phyloP scores from a whole-genome alignment of 2,888 invertebrate species.

The Vandiemenella viatica region DNA sequence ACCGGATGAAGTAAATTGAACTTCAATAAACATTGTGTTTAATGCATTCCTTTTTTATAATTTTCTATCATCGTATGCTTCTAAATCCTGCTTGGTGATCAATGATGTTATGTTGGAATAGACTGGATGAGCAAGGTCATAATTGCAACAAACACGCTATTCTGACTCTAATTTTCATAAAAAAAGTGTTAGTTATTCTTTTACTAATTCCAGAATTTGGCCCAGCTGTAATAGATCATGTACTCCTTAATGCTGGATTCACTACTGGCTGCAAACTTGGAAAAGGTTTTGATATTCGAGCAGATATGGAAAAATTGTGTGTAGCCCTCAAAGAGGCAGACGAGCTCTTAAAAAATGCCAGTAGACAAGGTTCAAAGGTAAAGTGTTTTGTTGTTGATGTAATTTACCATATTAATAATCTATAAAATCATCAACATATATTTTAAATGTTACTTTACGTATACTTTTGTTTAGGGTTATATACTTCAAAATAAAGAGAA shows the following conservation, averaged over 20 bases:
- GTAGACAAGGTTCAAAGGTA: constrained; percentile 40
- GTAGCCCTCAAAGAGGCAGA: constrained; percentile 55
- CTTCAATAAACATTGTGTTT: no score
- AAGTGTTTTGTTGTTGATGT: constrained; percentile 1
- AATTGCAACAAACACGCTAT: no score
- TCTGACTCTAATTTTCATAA: no score
- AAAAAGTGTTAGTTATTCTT: background rate
- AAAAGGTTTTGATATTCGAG: constrained; percentile 48
- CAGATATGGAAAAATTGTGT: constrained; percentile 45
- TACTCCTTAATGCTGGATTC: constrained; percentile 57
- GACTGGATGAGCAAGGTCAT: no score
- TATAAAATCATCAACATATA: background rate
- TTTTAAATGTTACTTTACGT: background rate
- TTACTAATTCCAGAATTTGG: constrained; percentile 56
- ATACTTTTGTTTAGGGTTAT: constrained; percentile 42
- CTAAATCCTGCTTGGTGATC: no score
- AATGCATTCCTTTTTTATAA: no score
- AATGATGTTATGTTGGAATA: no score
- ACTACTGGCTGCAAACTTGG: constrained; percentile 39
- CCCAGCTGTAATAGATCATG: constrained; percentile 80
- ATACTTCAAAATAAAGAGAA: constrained; percentile 74
- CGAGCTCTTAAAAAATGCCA: constrained; percentile 41
- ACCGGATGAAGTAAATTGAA: no score
- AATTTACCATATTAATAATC: background rate
- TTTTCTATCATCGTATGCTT: no score